A percentile compares a stretch with the other conserved stretches of the same genome.
These are phyloP conservation scores for Karalla daura DNA, from an alignment of 2,797 vertebrate genomes.

Conservation along the genomic window DNA sequence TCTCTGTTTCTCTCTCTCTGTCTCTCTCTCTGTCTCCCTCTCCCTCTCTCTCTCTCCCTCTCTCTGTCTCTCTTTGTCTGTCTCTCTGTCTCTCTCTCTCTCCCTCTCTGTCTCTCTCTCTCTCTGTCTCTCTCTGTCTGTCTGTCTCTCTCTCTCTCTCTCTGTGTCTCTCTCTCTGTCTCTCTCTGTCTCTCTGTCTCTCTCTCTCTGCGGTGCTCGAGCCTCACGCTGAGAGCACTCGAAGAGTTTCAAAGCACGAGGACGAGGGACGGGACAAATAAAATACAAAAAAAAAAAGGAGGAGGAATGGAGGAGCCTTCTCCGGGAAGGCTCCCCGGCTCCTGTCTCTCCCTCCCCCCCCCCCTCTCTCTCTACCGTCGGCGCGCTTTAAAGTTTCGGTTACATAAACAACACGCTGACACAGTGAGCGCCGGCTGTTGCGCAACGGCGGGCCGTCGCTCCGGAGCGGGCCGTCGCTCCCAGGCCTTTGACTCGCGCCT, in stretches of 20 bases:
- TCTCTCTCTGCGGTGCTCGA: too few species aligned
- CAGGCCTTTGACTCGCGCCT: conserved; percentile 51
- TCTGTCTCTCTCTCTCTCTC: too few species aligned
- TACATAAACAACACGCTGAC: conserved; percentile 66
- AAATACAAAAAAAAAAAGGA: neutral
- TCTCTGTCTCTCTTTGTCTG: conserved; percentile 11
- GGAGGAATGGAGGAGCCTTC: neutral
- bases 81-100: too few species aligned
- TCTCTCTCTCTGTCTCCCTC: too few species aligned
- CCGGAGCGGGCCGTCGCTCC: conserved; percentile 42
- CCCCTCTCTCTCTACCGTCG: conserved; percentile 33
- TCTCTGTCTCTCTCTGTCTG: too few species aligned
- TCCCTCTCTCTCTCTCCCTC: conserved; percentile 32
- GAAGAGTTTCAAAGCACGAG: too few species aligned
- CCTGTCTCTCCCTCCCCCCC: too few species aligned
- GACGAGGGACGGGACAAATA: too few species aligned
- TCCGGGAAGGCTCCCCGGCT: conserved; percentile 17
- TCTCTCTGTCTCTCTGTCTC: too few species aligned
- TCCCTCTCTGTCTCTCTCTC: too few species aligned
- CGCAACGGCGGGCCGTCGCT: conserved; percentile 46
- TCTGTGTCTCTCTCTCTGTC: too few species aligned
- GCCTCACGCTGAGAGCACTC: too few species aligned
- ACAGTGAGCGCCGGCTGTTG: conserved; percentile 55
- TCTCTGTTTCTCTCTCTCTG: conserved; percentile 16
- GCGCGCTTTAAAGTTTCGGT: conserved; percentile 50